These are phyloP conservation scores for Poecilia gillii DNA, from an alignment of 2,797 vertebrate species.

Conservation along the genomic window DNA sequence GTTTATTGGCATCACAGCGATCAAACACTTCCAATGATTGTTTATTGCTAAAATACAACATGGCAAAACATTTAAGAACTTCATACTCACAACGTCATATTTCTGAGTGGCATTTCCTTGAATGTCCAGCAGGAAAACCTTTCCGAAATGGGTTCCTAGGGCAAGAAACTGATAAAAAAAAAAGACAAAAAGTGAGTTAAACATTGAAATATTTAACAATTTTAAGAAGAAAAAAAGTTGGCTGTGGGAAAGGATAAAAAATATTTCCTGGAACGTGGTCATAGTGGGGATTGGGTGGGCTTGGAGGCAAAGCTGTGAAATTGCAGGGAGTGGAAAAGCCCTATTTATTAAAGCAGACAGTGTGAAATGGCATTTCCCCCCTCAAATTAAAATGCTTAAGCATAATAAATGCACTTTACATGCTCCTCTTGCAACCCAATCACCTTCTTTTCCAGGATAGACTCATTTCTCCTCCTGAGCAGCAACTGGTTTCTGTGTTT, in stretches of 20 bases:
- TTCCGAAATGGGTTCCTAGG: conserved; percentile 96
- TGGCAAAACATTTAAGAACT: neutral
- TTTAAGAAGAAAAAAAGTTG: conserved; percentile 24
- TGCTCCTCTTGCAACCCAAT: conserved; percentile 67
- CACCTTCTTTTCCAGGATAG: conserved; percentile 58
- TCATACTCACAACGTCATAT: conserved; percentile 95
- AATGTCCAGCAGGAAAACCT: conserved; percentile 96
- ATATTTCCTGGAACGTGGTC: conserved; percentile 72
- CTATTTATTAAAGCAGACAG: conserved; percentile 88
- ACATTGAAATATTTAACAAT: conserved; percentile 58
- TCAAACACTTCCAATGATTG: neutral
- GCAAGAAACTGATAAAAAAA: conserved; percentile 90
- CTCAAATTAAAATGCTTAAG: conserved; percentile 85
- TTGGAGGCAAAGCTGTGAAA: conserved; percentile 86
- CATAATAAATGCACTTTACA: conserved; percentile 86
- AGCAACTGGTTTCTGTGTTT: conserved; percentile 73
- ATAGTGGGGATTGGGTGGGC: conserved; percentile 76
- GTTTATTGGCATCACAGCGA: neutral
- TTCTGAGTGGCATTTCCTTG: conserved; percentile 97
- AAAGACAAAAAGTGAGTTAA: conserved; percentile 58
- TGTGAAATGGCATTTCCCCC: conserved; percentile 85
- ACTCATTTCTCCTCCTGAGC: conserved; percentile 71
- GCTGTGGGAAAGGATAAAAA: conserved; percentile 82
- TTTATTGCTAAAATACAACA: neutral
- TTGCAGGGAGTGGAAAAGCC: conserved; percentile 84